Evolutionary conservation across 2,888 invertebrate genomes (phyloP), one percentile per base, ranked within the genome.

Genomic region (Melieria crassipennis): DNA sequence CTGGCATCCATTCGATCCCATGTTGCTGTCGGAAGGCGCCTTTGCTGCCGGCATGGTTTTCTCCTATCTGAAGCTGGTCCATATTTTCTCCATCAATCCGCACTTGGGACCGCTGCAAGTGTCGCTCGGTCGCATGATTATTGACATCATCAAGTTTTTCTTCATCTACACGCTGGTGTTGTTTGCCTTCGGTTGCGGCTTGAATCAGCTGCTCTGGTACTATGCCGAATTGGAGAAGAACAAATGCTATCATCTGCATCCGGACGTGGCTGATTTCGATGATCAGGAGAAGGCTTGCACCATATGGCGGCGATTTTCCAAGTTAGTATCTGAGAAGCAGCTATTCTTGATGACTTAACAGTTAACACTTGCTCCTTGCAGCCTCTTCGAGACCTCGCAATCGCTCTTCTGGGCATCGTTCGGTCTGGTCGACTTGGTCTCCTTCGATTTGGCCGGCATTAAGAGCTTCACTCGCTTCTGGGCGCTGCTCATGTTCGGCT

Each of bases 401-500:
- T 98, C 98, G 0, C 88, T 99, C 1, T 99, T 99, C 88, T 99
- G 99, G 98, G 98, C 98, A 7, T 95, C 96, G 70, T 99, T 98
- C 83, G 99, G 99, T 13, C 90, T 99, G 71, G 94, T 99, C 10
- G 99, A 99, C 85, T 88, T 99, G 78, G 93, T 95, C 76, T 95
- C 96, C 69, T 98, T 99, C 82, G 97, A 98, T 84, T 89, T 99
- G 78, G 93, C 94, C 6, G 98, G 98, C 74, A 96, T 97, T 82
- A 98, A 98, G 87, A 94, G 94, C 79, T 97, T 97, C 86, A 98
- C 99, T 0, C 91, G 96, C 82, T 99, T 96, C 88, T 99, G 94
- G 98, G 97, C 97, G 0, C 90, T 98, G 69, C 90, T 98, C 5
- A 98, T 99, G 93, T 99, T 99, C 84, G 99, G 99, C 57, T 96